Evolutionary conservation across 2,888 invertebrate species (phyloP), one percentile per base, ranked within the genome.

Genomic region (Melolontha melolontha): DNA sequence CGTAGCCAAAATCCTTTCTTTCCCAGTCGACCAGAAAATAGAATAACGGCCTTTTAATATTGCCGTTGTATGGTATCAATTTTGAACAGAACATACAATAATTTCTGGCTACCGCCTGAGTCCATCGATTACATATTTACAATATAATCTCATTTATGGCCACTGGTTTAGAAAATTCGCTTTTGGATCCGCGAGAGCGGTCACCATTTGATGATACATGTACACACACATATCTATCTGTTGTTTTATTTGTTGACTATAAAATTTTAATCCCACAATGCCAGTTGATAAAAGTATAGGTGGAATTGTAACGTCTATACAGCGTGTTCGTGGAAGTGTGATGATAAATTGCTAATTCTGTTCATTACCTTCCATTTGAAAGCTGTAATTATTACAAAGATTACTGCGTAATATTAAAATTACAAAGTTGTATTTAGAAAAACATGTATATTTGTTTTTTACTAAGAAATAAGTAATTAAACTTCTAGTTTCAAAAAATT

Each of bases 141-240:
- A 66, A 49, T 57, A 57, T 57, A 57, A 66, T 66, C 55, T 66
- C 66, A 47, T 66, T 66, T 55, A 57, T 57, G 57, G 49, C 55
- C 66, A 66, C 40, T 66, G 66, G 50, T 47, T 66, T 66, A 57
- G 66, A 66, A 66, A 66, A 66, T 66, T 49, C 55, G 57, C 49
- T 66, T 57, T 44, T 57, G 22, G 34, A 54, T 57, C 22, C 41
- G 39, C 39, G 29, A 29, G 17, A 17, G 22, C 42, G 27, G n/a
- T 10, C 41, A 41, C 17, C 40, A 55, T 55, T 42, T 39, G 17
- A 34, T 27, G 44, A 44, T 14, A 44, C 17, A 44, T 22, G 44
- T 44, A 29, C 44, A 44, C n/a, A 29, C 44, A 44, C 44, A 42
- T 57, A 41, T 44, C 29, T 29, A 10, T 8, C 42, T 41, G 41